Evolutionary conservation across 1,140 invertebrate species (phyloP), one percentile per base, ranked within the genome.

Genomic region (Sinella curviseta): DNA sequence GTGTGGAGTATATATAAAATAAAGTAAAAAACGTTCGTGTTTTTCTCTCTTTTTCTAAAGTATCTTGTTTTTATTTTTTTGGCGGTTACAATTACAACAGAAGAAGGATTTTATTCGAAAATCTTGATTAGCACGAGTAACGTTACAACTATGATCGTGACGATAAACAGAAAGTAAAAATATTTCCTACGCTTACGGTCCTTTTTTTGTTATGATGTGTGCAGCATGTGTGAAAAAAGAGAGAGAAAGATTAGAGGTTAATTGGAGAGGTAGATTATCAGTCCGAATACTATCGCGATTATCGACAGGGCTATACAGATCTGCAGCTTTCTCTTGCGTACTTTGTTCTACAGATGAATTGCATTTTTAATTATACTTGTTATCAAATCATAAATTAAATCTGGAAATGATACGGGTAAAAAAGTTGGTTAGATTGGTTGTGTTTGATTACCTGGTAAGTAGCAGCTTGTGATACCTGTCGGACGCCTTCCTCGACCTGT

Each of bases 241-340:
- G 31, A 74, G 24, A 8, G 39, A 14, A 24, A 36, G 14, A 75
- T 8, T 30, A 28, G 65, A 17, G 30, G 31, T 70, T 70, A 31
- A 14, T 33, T 70, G 30, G 65, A 70, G 14, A 30, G 8, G 8
- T 33, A 70, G 12, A 94, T 92, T 78, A 96, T 89, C 82, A 94
- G 89, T 80, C 91, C 86, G 48, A 96, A 86, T 79, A 94, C 88
- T 55, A 92, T 86, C 65, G 90, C 87, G 75, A 92, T 87, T 81
- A 95, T 91, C 34, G 92, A 87, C 34, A 91, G 85, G 36, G 95
- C 84, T 84, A 94, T 92, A 77, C 26, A 33, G 2, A 70, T 30
- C 24, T 70, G 65, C 4, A 94, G 90, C 86, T 95, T 96, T 90
- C 95, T 96, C 88, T 92, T 94, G 80, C 95, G 90, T 82, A 94